These are phyloP conservation scores for Agrilus planipennis DNA, from an alignment of 1,140 invertebrate genomes.

Conservation along the genomic window DNA sequence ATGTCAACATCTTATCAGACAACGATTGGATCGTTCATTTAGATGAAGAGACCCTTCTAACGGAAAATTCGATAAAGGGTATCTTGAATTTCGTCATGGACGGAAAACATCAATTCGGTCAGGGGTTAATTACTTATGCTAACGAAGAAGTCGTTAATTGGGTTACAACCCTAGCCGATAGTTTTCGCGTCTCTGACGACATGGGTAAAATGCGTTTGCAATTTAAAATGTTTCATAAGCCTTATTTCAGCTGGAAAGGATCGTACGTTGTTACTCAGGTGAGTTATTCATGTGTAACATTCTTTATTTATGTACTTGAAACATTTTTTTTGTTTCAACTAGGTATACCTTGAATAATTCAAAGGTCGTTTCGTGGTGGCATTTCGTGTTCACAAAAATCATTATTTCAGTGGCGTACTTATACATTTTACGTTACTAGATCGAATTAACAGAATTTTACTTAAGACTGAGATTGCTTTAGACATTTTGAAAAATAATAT, in stretches of 20 bases:
- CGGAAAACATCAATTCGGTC: slow-evolving; percentile 92
- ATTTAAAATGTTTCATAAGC: slow-evolving; percentile 88
- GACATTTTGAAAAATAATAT: no score
- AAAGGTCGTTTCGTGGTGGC: no score
- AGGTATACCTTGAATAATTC: no score
- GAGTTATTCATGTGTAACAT: slow-evolving; percentile 30
- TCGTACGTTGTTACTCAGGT: slow-evolving; percentile 90
- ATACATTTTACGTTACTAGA: no score
- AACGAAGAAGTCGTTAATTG: slow-evolving; percentile 95
- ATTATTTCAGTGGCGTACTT: no score
- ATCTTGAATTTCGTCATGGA: slow-evolving; percentile 93
- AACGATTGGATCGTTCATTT: slow-evolving; percentile 96
- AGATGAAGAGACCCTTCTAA: slow-evolving; percentile 93
- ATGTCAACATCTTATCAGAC: slow-evolving; percentile 76
- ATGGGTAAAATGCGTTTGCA: slow-evolving; percentile 93
- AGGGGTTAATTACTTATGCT: slow-evolving; percentile 96
- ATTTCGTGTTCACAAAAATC: no score
- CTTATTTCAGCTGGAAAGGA: slow-evolving; percentile 96
- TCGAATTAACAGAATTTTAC: no score
- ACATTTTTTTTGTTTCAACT: no score
- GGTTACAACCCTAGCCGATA: slow-evolving; percentile 93
- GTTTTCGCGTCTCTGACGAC: slow-evolving; percentile 91
- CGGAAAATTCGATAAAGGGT: slow-evolving; percentile 80
- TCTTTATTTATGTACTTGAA: no score
- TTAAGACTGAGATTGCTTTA: no score